Evolutionary conservation across 2,797 vertebrate species (phyloP).

Genomic region (Gouania willdenowi): DNA sequence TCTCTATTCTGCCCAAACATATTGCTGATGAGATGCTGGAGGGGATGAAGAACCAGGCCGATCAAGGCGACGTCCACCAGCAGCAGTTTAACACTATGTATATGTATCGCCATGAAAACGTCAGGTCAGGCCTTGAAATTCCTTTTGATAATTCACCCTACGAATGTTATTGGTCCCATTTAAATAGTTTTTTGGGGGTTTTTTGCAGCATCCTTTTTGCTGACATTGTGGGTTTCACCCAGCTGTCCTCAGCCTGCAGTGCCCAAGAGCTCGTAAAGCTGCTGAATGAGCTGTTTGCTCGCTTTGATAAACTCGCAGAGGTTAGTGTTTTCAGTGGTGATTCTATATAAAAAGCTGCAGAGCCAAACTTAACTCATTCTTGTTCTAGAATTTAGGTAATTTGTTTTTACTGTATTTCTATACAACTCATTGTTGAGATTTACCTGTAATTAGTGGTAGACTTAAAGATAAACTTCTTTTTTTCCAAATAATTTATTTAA

Average conservation of each 20-base stretch:
- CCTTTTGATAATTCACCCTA: no score
- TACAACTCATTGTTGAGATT: not conserved
- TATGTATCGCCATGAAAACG: slow-evolving; percentile 97
- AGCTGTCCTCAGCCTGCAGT: slow-evolving; percentile 88
- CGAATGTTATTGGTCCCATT: no score
- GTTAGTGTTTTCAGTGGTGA: not conserved
- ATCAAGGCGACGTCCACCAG: slow-evolving; percentile 85
- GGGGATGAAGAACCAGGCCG: slow-evolving; percentile 91
- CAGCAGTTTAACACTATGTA: slow-evolving; percentile 99
- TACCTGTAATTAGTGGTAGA: not conserved
- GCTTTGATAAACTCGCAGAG: slow-evolving; percentile 88
- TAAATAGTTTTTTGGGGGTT: no score
- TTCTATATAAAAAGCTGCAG: not conserved
- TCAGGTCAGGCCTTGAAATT: slow-evolving; percentile 92
- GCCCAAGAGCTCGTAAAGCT: slow-evolving; percentile 95
- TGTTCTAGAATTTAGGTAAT: no score
- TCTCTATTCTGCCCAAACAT: slow-evolving; percentile 95
- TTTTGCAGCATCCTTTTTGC: slow-evolving; percentile 90
- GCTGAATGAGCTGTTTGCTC: slow-evolving; percentile 92
- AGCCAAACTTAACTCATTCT: no score
- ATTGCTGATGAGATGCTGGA: slow-evolving; percentile 97
- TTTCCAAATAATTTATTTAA: no score
- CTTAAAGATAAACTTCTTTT: no score
- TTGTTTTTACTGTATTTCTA: not conserved
- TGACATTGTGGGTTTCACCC: slow-evolving; percentile 95